phyloP scores from a whole-genome alignment of 2,797 vertebrate genomes.

The Naso thynnoides region DNA sequence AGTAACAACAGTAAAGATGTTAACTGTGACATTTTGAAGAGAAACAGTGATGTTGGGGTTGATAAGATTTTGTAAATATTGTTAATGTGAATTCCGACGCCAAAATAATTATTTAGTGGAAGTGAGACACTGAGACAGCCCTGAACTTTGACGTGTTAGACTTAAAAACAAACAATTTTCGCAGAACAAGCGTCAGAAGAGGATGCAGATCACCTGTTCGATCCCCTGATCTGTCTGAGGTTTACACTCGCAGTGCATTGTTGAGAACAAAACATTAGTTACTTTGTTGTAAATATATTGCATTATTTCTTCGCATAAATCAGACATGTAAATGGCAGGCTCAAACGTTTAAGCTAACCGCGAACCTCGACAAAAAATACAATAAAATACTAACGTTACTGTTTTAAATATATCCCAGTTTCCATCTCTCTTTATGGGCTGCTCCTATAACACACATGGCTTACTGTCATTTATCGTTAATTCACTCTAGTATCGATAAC shows the following conservation, averaged over 20 bases:
- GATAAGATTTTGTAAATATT: too few species aligned
- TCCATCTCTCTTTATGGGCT: background rate
- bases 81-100: too few species aligned
- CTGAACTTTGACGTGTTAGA: too few species aligned
- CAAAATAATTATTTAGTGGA: too few species aligned
- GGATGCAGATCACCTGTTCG: background rate
- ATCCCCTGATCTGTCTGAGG: background rate
- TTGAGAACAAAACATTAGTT: background rate
- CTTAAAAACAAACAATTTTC: background rate
- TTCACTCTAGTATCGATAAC: background rate
- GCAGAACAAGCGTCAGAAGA: background rate
- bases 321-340: background rate
- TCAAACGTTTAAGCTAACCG: background rate
- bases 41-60: too few species aligned
- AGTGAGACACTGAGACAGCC: too few species aligned
- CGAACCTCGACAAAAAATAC: background rate
- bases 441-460: background rate
- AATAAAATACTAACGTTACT: fast-evolving
- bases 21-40: too few species aligned
- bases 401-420: background rate
- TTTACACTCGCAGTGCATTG: background rate
- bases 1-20: too few species aligned
- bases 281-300: background rate
- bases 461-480: background rate
- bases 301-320: background rate